Conservation (phyloP, 2,797 vertebrate species). For the Enteromius unitaeniatus region DNA sequence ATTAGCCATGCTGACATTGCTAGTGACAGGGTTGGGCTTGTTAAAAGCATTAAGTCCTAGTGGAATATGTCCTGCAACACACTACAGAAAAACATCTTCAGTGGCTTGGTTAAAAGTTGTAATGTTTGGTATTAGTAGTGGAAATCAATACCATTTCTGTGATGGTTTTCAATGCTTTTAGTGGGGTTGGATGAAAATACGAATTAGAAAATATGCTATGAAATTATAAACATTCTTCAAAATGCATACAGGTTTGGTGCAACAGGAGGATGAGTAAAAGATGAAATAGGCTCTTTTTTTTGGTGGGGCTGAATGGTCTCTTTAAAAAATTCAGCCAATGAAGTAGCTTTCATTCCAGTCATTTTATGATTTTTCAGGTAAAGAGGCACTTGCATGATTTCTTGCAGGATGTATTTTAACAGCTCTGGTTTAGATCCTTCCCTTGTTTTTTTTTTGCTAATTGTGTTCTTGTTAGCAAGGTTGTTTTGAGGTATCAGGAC, state of each 20-base stretch:
- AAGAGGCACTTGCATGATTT: not conserved
- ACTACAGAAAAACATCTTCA: not conserved
- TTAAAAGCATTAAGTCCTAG: not conserved
- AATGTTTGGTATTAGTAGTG: not conserved
- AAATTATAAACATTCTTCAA: no score
- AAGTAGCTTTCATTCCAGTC: not conserved
- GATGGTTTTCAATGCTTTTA: no score
- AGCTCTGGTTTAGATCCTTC: not conserved
- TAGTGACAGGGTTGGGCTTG: not conserved
- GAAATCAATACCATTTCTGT: not conserved
- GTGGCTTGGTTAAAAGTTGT: not conserved
- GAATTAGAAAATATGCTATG: no score
- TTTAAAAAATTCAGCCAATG: not conserved
- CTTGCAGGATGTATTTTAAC: not conserved
- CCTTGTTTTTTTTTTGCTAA: not conserved
- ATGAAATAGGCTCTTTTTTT: not conserved
- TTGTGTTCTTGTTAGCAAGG: constrained; percentile 6
- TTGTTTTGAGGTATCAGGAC: not conserved
- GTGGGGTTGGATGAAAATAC: no score
- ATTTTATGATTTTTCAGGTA: not conserved
- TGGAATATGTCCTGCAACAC: not conserved
- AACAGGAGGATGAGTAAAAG: not conserved
- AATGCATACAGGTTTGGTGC: not conserved
- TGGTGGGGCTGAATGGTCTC: not conserved
- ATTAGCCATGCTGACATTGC: not conserved